Percentiles rank a stretch among this genome's conserved stretches.
Evolutionary conservation across 1,140 invertebrate genomes (phyloP).

Genomic region (Papilio glaucus): DNA sequence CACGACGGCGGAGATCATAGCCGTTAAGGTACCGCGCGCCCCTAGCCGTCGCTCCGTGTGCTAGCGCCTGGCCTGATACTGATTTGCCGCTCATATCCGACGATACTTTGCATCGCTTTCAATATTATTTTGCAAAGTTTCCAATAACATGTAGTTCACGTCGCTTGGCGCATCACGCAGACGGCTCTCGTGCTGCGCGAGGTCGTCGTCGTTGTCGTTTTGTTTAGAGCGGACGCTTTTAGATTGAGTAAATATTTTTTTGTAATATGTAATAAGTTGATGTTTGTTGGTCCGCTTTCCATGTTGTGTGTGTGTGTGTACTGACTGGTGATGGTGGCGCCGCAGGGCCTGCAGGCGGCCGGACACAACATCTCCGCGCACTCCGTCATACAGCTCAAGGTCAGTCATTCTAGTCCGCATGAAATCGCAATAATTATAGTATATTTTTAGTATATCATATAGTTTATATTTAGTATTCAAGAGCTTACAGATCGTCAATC

Average conservation of each 20-base stretch:
- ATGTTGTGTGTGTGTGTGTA: constrained; percentile 36
- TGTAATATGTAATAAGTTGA: constrained; percentile 4
- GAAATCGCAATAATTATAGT: too few relatives aligned
- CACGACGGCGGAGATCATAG: constrained; percentile 97
- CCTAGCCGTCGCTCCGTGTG: background rate
- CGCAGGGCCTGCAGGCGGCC: constrained; percentile 93
- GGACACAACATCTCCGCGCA: constrained; percentile 94
- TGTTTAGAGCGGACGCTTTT: constrained; percentile 21
- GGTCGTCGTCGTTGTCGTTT: background rate
- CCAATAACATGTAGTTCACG: background rate
- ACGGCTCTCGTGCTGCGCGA: constrained; percentile 12
- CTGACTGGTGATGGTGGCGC: constrained; percentile 44
- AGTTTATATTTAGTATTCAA: too few relatives aligned
- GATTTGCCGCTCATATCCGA: constrained; percentile 37
- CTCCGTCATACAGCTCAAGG: constrained; percentile 95
- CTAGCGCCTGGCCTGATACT: constrained; percentile 16
- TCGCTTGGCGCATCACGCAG: background rate
- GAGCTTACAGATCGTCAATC: too few relatives aligned
- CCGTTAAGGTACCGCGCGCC: constrained; percentile 91
- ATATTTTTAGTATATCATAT: too few relatives aligned
- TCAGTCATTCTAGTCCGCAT: constrained; percentile 84
- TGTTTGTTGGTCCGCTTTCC: constrained; percentile 33
- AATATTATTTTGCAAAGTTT: constrained; percentile 27
- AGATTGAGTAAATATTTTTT: constrained; percentile 3
- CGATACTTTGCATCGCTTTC: constrained; percentile 15